These are phyloP conservation scores for Lota lota DNA, from an alignment of 2,113 vertebrate genomes.

Conservation along the genomic window DNA sequence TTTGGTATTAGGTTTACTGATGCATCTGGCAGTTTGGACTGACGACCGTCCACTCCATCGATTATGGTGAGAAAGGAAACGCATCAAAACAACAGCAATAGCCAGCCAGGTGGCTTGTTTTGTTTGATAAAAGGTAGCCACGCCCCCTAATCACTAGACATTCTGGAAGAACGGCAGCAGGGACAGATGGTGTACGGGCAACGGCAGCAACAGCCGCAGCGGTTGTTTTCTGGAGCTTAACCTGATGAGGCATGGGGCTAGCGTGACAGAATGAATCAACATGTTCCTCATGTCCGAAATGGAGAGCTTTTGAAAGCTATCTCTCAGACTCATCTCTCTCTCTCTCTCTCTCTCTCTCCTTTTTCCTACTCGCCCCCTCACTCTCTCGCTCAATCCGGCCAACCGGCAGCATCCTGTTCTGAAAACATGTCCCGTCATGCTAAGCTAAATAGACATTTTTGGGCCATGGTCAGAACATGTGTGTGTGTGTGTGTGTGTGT, in stretches of 20 bases:
- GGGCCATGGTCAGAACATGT: constrained; percentile 29
- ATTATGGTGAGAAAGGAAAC: too few relatives aligned
- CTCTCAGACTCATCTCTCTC: constrained; percentile 11
- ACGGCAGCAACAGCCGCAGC: constrained; percentile 33
- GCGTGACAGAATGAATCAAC: constrained; percentile 34
- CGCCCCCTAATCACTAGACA: not conserved
- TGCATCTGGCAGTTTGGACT: too few relatives aligned
- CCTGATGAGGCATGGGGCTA: constrained; percentile 22
- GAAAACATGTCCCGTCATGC: constrained; percentile 21
- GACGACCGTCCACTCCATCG: too few relatives aligned
- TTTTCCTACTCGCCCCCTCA: constrained; percentile 21
- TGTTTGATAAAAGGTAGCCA: not conserved
- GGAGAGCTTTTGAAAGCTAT: constrained; percentile 34
- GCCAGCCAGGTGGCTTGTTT: not conserved
- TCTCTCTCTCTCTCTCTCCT: constrained; percentile 11
- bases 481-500: not conserved
- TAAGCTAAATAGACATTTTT: constrained; percentile 46
- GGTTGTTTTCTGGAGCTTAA: constrained; percentile 46
- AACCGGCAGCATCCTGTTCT: constrained; percentile 10
- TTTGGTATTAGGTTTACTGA: too few relatives aligned
- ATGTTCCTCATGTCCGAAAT: constrained; percentile 38
- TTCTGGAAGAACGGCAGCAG: constrained; percentile 30
- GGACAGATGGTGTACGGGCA: constrained; percentile 30
- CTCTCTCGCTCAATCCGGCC: not conserved
- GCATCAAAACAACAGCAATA: too few relatives aligned